These are phyloP conservation scores for Muntiacus reevesi DNA, from an alignment of 2,113 vertebrate genomes.

Conservation along the genomic window DNA sequence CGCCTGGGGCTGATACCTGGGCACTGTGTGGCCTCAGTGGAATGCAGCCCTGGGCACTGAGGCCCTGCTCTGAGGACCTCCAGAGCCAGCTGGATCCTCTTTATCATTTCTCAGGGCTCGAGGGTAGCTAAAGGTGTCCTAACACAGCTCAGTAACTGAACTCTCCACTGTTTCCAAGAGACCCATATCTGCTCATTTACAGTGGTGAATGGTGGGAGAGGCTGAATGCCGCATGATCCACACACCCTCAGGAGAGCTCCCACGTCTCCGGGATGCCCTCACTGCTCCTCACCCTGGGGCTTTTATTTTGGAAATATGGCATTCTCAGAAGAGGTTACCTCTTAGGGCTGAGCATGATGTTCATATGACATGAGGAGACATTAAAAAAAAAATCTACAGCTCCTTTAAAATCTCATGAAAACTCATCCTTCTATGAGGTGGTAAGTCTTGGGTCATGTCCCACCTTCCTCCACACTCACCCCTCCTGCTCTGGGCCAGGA, in stretches of 20 bases:
- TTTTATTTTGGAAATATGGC: background rate
- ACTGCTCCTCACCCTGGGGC: background rate
- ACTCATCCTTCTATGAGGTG: background rate
- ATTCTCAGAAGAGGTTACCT: background rate
- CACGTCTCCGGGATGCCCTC: background rate
- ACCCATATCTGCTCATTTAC: background rate
- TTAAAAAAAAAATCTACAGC: background rate
- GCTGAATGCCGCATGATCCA: background rate
- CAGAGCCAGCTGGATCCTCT: background rate
- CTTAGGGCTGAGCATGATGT: background rate
- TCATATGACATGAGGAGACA: background rate
- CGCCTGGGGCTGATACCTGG: background rate
- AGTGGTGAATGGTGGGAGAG: background rate
- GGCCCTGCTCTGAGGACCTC: background rate
- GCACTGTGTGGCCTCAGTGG: background rate
- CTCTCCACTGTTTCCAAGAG: background rate
- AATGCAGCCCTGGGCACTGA: background rate
- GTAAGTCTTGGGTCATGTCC: background rate
- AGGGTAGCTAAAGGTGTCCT: background rate
- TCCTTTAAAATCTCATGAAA: slow-evolving; percentile 6
- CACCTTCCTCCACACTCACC: background rate
- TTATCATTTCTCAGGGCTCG: background rate
- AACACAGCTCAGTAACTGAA: background rate
- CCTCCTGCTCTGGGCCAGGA: background rate
- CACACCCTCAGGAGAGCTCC: background rate